Evolutionary conservation across 2,888 invertebrate species (phyloP).

Genomic region (Agriotes lineatus): DNA sequence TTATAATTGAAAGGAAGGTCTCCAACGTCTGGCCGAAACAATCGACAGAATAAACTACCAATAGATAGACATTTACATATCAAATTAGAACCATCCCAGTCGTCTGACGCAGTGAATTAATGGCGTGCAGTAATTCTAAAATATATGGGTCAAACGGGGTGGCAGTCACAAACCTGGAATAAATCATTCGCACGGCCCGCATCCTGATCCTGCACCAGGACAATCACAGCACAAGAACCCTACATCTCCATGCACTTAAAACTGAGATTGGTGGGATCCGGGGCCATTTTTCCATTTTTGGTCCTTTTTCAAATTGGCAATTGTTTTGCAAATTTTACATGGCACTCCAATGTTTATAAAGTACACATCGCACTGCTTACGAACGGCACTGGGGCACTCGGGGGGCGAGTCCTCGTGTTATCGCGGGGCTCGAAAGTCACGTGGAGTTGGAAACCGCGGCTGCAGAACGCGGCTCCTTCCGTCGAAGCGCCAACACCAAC

Average conservation of each 20-base stretch:
- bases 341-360: too few species aligned
- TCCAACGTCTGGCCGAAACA: slow-evolving; percentile 31
- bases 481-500: slow-evolving; percentile 37
- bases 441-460: slow-evolving; percentile 26
- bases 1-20: slow-evolving; percentile 44
- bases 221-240: slow-evolving; percentile 16
- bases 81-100: slow-evolving; percentile 38
- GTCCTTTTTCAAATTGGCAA: not conserved
- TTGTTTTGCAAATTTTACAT: not conserved
- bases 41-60: slow-evolving; percentile 35
- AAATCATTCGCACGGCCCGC: slow-evolving; percentile 15
- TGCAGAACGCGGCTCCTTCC: slow-evolving; percentile 34
- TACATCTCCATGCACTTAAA: slow-evolving; percentile 30
- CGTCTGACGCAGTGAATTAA: slow-evolving; percentile 24
- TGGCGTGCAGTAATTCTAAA: not conserved
- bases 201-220: slow-evolving; percentile 33
- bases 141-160: not conserved
- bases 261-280: not conserved
- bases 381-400: too few species aligned
- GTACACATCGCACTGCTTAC: too few species aligned
- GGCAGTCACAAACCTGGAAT: slow-evolving; percentile 20
- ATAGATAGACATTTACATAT: slow-evolving; percentile 31
- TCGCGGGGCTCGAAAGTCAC: slow-evolving; percentile 20
- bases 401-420: too few species aligned
- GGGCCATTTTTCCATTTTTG: not conserved